Conservation (phyloP, 2,888 invertebrate genomes). For the Priocnemis perturbator region DNA sequence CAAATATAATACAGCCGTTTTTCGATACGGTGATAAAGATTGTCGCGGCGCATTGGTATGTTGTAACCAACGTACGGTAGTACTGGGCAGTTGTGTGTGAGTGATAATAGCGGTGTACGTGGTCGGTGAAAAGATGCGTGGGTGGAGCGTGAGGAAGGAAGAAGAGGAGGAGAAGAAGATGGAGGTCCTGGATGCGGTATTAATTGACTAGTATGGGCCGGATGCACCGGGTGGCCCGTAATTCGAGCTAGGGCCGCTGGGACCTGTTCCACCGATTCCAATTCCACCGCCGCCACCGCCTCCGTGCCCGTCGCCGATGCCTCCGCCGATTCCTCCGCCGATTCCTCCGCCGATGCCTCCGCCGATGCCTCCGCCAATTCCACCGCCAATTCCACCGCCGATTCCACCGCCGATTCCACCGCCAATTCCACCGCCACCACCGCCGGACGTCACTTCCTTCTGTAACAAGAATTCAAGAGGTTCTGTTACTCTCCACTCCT, state of each 20-base stretch:
- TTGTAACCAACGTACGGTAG: conserved; percentile 43
- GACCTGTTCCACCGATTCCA: conserved; percentile 62
- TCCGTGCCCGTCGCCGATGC: conserved; percentile 45
- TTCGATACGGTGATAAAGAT: conserved; percentile 49
- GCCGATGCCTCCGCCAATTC: conserved; percentile 55
- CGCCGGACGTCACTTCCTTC: conserved; percentile 64
- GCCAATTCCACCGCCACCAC: conserved; percentile 63
- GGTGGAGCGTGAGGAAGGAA: conserved; percentile 49
- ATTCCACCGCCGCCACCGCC: conserved; percentile 34
- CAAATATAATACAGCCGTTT: conserved; percentile 48
- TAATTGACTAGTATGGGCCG: conserved; percentile 80
- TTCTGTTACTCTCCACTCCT: too few species aligned
- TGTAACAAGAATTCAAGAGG: conserved; percentile 36
- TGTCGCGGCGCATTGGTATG: conserved; percentile 35
- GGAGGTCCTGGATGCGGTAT: conserved; percentile 43
- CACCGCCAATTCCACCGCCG: conserved; percentile 65
- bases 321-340: conserved; percentile 61
- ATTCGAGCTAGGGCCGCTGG: conserved; percentile 77
- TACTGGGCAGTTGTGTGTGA: too few species aligned
- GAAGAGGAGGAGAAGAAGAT: conserved; percentile 39
- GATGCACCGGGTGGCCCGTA: conserved; percentile 83
- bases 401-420: conserved; percentile 61
- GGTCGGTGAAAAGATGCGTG: conserved; percentile 31
- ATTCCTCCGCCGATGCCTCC: conserved; percentile 61
- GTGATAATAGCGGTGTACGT: neutral